Percentiles rank a stretch among this genome's conserved stretches.
Conservation (phyloP, 2,113 vertebrate genomes). For the Anser cygnoides region DNA sequence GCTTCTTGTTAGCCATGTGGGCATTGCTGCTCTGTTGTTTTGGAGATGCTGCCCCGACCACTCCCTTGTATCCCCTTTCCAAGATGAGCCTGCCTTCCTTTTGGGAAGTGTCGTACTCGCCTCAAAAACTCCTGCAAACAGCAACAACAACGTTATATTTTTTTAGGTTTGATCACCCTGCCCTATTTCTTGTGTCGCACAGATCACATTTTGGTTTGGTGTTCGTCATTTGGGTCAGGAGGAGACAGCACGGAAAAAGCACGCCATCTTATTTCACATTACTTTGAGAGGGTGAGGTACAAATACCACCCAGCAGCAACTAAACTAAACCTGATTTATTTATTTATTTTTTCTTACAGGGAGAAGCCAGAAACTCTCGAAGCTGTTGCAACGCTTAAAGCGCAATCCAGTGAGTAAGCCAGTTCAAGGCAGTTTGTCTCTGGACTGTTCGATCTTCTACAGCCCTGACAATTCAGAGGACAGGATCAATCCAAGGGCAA, state of each 20-base stretch:
- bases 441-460: not conserved
- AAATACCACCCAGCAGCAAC: not conserved
- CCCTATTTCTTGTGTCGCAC: not conserved
- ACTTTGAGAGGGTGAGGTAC: not conserved
- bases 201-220: not conserved
- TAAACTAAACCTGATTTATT: not conserved
- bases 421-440: not conserved
- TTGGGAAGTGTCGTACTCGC: not conserved
- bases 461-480: not conserved
- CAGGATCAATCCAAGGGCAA: slow-evolving; percentile 9
- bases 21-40: not conserved
- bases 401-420: not conserved
- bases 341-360: not conserved
- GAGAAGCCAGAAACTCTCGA: not conserved
- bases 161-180: not conserved
- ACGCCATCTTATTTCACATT: not conserved
- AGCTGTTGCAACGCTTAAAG: not conserved
- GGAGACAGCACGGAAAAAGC: not conserved
- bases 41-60: not conserved
- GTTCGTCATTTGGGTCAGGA: not conserved
- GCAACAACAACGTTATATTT: not conserved
- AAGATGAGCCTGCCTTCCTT: not conserved
- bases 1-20: not conserved
- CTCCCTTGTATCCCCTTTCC: not conserved
- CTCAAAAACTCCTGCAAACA: slow-evolving; percentile 1